Evolutionary conservation across 2,113 vertebrate genomes (phyloP), one percentile per base, ranked within the genome.

Genomic region (Cardinalis cardinalis): DNA sequence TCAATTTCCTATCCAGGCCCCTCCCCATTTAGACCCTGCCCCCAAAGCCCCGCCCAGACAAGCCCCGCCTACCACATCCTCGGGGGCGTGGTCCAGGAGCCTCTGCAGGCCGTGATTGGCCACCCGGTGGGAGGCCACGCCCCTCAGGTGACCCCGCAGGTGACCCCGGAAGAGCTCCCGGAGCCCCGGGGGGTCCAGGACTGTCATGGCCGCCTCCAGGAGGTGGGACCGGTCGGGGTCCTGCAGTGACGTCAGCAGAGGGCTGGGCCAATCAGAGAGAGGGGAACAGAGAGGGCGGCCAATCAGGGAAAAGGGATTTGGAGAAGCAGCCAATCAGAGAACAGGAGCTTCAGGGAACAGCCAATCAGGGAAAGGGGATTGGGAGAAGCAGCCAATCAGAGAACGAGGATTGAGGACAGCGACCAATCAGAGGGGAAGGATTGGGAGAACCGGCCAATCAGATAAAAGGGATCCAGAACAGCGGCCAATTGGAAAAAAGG

Each of bases 251-350:
- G 12, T 38, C 71, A 74, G 55, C 71, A 74, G 14, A 2, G 71
- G 41, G 71, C 71, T 74, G 71, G 53, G 19, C 71, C 70, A 72
- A 72, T 72, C 1, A 0, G 31, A 55, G 38, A 55, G 2, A 12
- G 3, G 5, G 34, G 5, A 8, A 2, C 0, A 6, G 1, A 18
- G 3, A 3, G 0, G 1, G 9, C 18, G 8, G 14, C 61, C 40
- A 43, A 43, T 64, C 19, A 17, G 14, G 4, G 3, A 9, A 18
- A 16, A 12, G 28, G 16, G 8, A 14, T 6, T 1, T 2, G 9
- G 21, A 3, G 5, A 7, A 52, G 10, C 1, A 6, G 17, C 51
- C 51, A 52, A 52, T 31, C 51, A 52, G 51, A 52, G 16, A 2
- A 6, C 9, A 28, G 49, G 26, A 10, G 9, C 6, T 10, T 38